Evolutionary conservation across 2,797 vertebrate species (phyloP).

Genomic region (Danionella dracula): DNA sequence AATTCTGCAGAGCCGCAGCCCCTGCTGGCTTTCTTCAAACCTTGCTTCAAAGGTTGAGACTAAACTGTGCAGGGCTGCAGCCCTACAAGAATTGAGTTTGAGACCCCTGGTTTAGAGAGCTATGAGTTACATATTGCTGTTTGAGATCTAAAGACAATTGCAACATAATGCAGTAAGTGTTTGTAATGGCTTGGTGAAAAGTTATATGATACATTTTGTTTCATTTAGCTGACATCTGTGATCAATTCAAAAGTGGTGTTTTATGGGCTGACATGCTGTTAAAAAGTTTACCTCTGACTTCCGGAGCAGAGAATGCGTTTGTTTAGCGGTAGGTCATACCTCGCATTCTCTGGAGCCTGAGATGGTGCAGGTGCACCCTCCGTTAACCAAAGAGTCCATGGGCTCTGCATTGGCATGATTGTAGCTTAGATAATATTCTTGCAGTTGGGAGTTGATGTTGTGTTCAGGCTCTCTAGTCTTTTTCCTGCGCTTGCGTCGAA

Average conservation of each 20-base stretch:
- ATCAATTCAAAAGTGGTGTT: background rate
- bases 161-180: background rate
- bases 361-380: constrained; percentile 93
- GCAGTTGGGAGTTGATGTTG: constrained; percentile 90
- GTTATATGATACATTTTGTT: background rate
- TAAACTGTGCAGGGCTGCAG: too few relatives aligned
- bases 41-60: too few relatives aligned
- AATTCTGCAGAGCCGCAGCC: too few relatives aligned
- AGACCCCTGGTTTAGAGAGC: too few relatives aligned
- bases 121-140: too few relatives aligned
- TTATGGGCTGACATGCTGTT: constrained; percentile 11
- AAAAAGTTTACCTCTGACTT: constrained; percentile 53
- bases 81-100: too few relatives aligned
- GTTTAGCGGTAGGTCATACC: constrained; percentile 83
- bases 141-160: background rate
- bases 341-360: constrained; percentile 97
- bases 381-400: constrained; percentile 88
- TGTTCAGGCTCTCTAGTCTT: constrained; percentile 81
- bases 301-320: constrained; percentile 79
- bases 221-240: background rate
- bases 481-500: constrained; percentile 91
- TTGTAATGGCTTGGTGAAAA: background rate
- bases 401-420: constrained; percentile 91
- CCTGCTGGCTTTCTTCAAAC: too few relatives aligned
- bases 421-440: constrained; percentile 98